Evolutionary conservation across 2,888 invertebrate species (phyloP), one percentile per base, ranked within the genome.

Genomic region (Lasioglossum lativentre): DNA sequence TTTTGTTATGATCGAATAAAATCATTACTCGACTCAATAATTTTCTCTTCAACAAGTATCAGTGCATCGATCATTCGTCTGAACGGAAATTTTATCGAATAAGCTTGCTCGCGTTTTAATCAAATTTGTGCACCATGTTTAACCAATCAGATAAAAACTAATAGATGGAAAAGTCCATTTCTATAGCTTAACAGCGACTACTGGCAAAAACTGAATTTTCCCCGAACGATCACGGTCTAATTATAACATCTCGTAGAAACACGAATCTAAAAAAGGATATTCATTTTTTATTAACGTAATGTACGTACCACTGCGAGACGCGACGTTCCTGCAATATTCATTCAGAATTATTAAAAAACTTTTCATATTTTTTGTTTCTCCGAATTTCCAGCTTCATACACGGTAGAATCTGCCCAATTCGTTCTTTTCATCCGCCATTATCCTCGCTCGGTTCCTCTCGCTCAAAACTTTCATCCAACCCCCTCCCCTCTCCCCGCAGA

Each of bases 381-480:
- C 66, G 66, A 34, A 66, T 34, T 66, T 34, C 8, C 34, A 6
- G 66, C 34, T 23, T 40, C 23, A 23, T 23, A n/a, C 12, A 34
- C 70, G 38, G 34, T 30, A 66, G 66, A 59, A 59, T 63, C 38
- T 40, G 38, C 59, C 68, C 38, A 68, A 68, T 68, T 68, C 68
- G 38, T 38, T 68, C 68, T 68, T 68, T 23, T 27, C 40, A 59
- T n/a, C 23, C 42, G 6, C 30, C 42, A 12, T 40, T 16, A 27
- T 59, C 27, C 27, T 30, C 52, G 47, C 59, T 10, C 66, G 66
- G 68, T 23, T 71, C 27, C 56, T 52, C 38, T 19, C 68, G 68
- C 38, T 70, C 47, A 38, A 68, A 68, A 68, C 68, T 68, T 68
- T 68, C 68, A 68, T 78, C 73, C n/a, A n/a, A n/a, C 72, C 34